phyloP scores from a whole-genome alignment of 1,140 invertebrate genomes.

The Bombus consobrinus region DNA sequence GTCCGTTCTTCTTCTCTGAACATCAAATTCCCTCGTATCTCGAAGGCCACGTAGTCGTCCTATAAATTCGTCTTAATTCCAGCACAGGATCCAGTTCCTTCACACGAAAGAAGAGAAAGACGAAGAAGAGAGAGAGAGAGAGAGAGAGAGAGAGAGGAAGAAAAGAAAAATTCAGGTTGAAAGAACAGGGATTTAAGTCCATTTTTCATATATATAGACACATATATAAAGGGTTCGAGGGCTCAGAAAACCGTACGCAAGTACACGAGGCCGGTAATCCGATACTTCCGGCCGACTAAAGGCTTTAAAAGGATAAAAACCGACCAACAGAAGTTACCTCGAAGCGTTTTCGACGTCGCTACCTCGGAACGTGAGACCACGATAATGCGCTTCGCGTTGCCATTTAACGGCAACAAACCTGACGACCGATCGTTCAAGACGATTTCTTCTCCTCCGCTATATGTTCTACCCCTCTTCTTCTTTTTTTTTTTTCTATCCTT shows the following conservation, averaged over 20 bases:
- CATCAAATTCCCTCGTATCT: not conserved
- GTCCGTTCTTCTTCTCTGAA: not conserved
- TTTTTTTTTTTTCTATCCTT: not conserved
- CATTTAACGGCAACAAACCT: conserved; percentile 61
- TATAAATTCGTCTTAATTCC: conserved; percentile 51
- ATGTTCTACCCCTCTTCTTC: too few relatives aligned
- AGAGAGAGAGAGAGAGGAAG: too few relatives aligned
- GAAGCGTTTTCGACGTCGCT: conserved; percentile 30
- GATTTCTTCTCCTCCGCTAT: not conserved
- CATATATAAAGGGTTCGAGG: conserved; percentile 5
- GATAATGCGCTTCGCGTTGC: conserved; percentile 59
- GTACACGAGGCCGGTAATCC: conserved; percentile 44
- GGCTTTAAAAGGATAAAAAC: conserved; percentile 56
- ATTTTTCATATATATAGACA: conserved; percentile 34
- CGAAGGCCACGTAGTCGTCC: not conserved
- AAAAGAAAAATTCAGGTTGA: not conserved
- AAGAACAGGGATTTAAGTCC: conserved; percentile 35
- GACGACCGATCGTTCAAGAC: conserved; percentile 61
- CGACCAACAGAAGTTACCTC: conserved; percentile 46
- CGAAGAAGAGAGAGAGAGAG: not conserved
- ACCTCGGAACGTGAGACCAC: conserved; percentile 43
- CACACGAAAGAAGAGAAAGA: not conserved
- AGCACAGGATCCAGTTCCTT: too few relatives aligned
- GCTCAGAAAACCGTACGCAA: conserved; percentile 2
- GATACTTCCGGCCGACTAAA: conserved; percentile 56